Conservation (phyloP, 1,140 invertebrate species). For the Calosoma granatense region DNA sequence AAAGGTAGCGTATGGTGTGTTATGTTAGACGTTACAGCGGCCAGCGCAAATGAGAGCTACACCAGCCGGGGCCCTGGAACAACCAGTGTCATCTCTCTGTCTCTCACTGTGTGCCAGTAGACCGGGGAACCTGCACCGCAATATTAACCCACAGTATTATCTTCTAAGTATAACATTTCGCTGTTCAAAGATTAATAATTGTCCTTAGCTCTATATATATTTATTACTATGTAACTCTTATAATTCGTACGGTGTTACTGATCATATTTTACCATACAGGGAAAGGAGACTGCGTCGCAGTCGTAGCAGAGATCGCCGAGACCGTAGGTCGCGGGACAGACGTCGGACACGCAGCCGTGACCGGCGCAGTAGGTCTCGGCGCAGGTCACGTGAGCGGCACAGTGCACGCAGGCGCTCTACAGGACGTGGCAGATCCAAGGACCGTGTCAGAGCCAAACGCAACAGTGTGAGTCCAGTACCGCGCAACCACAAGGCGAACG, state of each 20-base stretch:
- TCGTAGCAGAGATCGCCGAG: constrained; percentile 34
- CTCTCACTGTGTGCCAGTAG: too few species aligned
- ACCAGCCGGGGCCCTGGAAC: not conserved
- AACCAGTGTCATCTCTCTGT: too few species aligned
- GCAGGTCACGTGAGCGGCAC: constrained; percentile 10
- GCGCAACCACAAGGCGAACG: not conserved
- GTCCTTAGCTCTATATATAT: too few species aligned
- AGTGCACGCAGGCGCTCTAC: constrained; percentile 20
- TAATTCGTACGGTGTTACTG: not conserved
- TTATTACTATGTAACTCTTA: too few species aligned
- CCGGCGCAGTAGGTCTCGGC: constrained; percentile 21
- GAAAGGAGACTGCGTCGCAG: constrained; percentile 21
- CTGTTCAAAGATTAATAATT: too few species aligned
- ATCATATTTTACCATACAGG: constrained; percentile 10
- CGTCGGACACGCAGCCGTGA: constrained; percentile 11
- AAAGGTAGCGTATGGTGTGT: constrained; percentile 15
- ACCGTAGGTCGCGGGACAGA: constrained; percentile 2
- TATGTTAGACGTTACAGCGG: constrained; percentile 13
- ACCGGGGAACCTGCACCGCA: too few species aligned
- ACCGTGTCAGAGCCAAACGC: constrained; percentile 15
- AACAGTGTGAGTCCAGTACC: constrained; percentile 13
- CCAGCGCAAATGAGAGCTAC: not conserved
- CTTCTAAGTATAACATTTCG: too few species aligned
- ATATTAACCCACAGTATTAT: too few species aligned
- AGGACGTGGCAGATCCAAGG: not conserved